Evolutionary conservation across 2,113 vertebrate genomes (phyloP), one percentile per base, ranked within the genome.

Genomic region (Propithecus coquereli): DNA sequence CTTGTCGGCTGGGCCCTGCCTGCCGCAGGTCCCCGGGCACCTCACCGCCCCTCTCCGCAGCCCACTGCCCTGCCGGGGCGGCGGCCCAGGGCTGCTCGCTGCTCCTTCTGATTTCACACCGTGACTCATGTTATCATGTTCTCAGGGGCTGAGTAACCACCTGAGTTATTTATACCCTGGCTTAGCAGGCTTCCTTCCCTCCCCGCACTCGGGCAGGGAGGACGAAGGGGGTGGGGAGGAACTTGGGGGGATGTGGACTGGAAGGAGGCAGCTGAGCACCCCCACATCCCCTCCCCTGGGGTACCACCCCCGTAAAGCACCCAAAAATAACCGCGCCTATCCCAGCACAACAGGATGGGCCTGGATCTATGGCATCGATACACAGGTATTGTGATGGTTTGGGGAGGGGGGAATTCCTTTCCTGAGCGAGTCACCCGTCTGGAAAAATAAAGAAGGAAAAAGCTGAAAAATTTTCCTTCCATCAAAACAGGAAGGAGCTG

Each of bases 371-470:
- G 97, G 97, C 96, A 95, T 90, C 30, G 63, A 82, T 97, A 85
- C 40, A 82, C 80, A 94, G 92, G 95, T 79, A 37, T 77, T 40
- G 87, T 71, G 90, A 73, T 82, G 85, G 94, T 79, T 66, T 94
- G 94, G 97, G 98, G 97, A 98, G 97, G 98, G 97, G 95, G 97
- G 98, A 98, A 98, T 98, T 98, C 98, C 98, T 98, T 98, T 98
- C 20, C 98, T 97, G 71, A 98, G 97, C 98, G 97, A 98, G 98
- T 98, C 98, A 98, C 97, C 96, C 97, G 98, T 98, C 98, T 98
- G 98, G 98, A 99, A 99, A 99, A 99, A 99, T 98, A 99, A 98
- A 98, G 98, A 98, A 98, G 98, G 98, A 98, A 99, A 99, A 98
- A 98, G 97, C 98, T 98, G 98, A 98, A 98, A 98, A 98, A 97